These are phyloP conservation scores for Smittia aterrima DNA, from an alignment of 2,888 invertebrate genomes.

Conservation along the genomic window DNA sequence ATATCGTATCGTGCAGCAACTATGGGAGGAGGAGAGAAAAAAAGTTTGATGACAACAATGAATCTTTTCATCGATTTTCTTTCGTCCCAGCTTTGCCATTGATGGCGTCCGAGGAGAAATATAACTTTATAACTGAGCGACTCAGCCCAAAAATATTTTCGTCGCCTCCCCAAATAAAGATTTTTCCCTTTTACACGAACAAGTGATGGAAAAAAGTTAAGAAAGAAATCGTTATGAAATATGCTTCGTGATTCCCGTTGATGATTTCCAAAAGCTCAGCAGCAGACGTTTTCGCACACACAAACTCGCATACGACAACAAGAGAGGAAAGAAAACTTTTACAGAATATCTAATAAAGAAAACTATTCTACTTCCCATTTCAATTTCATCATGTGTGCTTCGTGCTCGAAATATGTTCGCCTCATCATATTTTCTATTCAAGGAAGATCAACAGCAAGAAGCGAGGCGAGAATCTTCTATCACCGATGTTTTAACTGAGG, in stretches of 20 bases:
- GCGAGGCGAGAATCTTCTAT: not conserved
- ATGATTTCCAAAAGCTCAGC: conserved; percentile 23
- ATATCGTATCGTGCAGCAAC: conserved; percentile 1
- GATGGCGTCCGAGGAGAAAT: not conserved
- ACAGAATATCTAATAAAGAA: conserved; percentile 14
- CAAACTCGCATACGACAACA: not conserved
- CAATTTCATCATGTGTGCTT: conserved; percentile 31
- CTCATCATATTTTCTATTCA: not conserved
- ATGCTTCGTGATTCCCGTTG: conserved; percentile 26
- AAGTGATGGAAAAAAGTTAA: not conserved
- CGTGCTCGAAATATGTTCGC: not conserved
- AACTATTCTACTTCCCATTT: not conserved
- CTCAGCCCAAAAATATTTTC: not conserved
- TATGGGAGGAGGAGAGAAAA: not conserved
- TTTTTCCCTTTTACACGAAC: not conserved
- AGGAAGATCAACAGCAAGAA: not conserved
- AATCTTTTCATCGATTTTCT: conserved; percentile 32
- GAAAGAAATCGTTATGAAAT: conserved; percentile 31
- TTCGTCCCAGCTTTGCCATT: not conserved
- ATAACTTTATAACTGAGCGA: not conserved
- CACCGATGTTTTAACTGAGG: not conserved
- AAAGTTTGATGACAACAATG: conserved; percentile 32
- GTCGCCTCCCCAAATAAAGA: not conserved
- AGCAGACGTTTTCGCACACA: not conserved
- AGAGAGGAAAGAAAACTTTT: conserved; percentile 2